Percentiles rank a stretch among this genome's conserved stretches.
These are phyloP conservation scores for Papilio elwesi DNA, from an alignment of 2,888 invertebrate species.

Conservation along the genomic window DNA sequence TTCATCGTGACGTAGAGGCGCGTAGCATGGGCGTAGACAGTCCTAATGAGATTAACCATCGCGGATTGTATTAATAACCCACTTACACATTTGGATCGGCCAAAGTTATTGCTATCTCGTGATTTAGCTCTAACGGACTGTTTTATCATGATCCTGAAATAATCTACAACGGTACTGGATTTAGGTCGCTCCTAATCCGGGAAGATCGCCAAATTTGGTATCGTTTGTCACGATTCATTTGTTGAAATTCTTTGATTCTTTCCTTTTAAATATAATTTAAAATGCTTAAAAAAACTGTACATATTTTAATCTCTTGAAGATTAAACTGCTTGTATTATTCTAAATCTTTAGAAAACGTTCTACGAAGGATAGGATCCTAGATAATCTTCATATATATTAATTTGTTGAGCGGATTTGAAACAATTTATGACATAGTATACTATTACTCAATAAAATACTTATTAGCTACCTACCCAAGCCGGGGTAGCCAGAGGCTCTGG, in stretches of 20 bases:
- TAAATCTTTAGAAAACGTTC: neutral
- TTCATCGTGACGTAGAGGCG: slow-evolving; percentile 31
- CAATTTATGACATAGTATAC: no score
- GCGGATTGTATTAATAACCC: slow-evolving; percentile 19
- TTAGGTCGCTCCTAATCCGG: slow-evolving; percentile 1
- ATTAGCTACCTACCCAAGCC: no score
- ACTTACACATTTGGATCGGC: slow-evolving; percentile 19
- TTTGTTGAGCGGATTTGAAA: no score
- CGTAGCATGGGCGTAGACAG: slow-evolving; percentile 33
- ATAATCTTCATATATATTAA: no score
- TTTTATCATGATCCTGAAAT: slow-evolving; percentile 17
- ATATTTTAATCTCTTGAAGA: neutral
- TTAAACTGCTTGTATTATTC: neutral
- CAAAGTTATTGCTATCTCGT: slow-evolving; percentile 18
- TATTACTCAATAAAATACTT: no score
- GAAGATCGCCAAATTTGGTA: slow-evolving; percentile 13
- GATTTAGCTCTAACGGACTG: neutral
- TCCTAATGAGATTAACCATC: slow-evolving; percentile 32
- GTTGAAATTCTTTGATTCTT: neutral
- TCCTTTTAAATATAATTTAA: neutral
- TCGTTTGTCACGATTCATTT: neutral
- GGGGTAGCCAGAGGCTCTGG: no score
- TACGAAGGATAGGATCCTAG: neutral
- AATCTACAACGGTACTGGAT: slow-evolving; percentile 12
- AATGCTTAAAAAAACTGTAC: neutral